Conservation (phyloP, 1,140 invertebrate genomes). For the Halesus radiatus region DNA sequence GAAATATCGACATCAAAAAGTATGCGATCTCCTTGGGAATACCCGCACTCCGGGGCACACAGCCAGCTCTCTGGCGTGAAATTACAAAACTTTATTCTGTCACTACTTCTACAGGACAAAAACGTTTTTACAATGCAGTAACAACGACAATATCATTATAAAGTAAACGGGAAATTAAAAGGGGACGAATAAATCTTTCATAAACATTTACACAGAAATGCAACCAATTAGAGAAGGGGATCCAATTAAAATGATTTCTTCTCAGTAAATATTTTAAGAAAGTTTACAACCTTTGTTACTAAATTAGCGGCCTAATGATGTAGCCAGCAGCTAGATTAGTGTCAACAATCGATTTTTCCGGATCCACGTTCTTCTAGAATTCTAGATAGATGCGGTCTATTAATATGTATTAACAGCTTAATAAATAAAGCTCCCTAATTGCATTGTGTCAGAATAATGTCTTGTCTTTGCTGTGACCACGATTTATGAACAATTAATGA, state of each 20-base stretch:
- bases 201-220: no score
- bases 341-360: constrained; percentile 3
- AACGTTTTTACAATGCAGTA: neutral
- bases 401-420: constrained; percentile 3
- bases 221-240: no score
- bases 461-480: neutral
- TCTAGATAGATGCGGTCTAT: neutral
- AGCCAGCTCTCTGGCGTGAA: no score
- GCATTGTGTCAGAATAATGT: constrained; percentile 3
- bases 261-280: no score
- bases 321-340: neutral
- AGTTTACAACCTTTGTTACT: no score
- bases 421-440: constrained; percentile 16
- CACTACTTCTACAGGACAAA: neutral
- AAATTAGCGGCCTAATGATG: no score
- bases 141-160: neutral
- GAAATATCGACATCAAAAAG: neutral
- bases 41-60: no score
- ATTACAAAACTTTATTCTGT: no score
- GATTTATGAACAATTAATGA: neutral
- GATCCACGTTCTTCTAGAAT: neutral
- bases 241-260: no score
- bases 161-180: no score
- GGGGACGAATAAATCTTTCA: no score
- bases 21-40: neutral